Evolutionary conservation across 2,797 vertebrate species (phyloP).

Genomic region (Hydrolagus colliei): DNA sequence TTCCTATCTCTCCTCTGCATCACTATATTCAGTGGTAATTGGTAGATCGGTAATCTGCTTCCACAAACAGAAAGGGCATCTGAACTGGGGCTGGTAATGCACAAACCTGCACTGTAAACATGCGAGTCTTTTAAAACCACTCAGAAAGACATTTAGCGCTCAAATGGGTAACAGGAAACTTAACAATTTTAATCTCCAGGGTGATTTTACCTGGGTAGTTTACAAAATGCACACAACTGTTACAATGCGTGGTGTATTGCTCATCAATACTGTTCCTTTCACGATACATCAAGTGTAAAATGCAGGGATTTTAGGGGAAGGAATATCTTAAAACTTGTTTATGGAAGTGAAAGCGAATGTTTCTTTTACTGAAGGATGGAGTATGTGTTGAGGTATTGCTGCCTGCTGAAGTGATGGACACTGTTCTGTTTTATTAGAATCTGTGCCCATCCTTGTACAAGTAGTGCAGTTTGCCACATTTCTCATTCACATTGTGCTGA

Average conservation of each 20-base stretch:
- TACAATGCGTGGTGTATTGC: not conserved
- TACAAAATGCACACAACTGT: not conserved
- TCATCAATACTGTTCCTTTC: not conserved
- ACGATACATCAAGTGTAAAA: not conserved
- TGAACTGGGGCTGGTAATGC: too few species aligned
- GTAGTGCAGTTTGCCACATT: not conserved
- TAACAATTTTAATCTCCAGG: not conserved
- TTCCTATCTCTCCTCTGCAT: not conserved
- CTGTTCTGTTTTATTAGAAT: too few species aligned
- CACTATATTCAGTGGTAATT: not conserved
- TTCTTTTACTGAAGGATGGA: not conserved
- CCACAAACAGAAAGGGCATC: not conserved
- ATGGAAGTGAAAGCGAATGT: not conserved
- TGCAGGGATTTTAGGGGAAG: not conserved
- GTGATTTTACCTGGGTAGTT: not conserved
- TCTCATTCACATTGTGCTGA: not conserved
- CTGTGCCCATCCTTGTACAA: too few species aligned
- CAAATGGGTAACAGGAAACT: not conserved
- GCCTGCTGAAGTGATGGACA: too few species aligned
- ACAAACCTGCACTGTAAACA: not conserved
- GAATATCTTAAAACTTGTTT: not conserved
- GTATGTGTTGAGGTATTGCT: not conserved
- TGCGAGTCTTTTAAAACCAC: not conserved
- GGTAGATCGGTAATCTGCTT: conserved; percentile 3
- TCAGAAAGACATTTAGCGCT: not conserved